Conservation (phyloP, 2,113 vertebrate genomes). For the Xerus inauris region DNA sequence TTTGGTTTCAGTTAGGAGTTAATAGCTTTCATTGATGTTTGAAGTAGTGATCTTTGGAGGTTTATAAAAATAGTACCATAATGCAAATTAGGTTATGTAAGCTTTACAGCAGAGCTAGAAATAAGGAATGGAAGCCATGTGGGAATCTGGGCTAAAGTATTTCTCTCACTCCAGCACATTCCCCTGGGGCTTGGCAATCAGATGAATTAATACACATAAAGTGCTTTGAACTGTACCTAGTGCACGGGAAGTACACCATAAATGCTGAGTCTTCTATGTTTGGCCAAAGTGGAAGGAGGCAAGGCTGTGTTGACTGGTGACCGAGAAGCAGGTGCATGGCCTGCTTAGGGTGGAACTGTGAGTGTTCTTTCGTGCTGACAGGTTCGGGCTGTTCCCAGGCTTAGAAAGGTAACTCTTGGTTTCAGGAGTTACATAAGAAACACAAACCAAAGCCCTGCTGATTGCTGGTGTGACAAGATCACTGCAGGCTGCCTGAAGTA, state of each 20-base stretch:
- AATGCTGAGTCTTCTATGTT: background rate
- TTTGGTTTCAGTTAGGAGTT: conserved; percentile 58
- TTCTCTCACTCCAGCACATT: conserved; percentile 32
- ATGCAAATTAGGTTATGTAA: conserved; percentile 75
- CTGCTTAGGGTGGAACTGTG: background rate
- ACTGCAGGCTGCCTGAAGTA: background rate
- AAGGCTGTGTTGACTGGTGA: background rate
- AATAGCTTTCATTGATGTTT: conserved; percentile 74
- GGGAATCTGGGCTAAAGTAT: conserved; percentile 49
- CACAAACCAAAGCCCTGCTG: background rate
- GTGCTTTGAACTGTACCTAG: background rate
- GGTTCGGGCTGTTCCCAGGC: background rate
- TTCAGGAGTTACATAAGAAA: background rate
- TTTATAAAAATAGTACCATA: conserved; percentile 62
- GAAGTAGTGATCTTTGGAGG: conserved; percentile 67
- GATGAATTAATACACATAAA: background rate
- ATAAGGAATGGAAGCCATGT: conserved; percentile 51
- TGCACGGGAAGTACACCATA: background rate
- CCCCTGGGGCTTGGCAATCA: background rate
- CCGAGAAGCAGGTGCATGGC: background rate
- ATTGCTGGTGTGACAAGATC: background rate
- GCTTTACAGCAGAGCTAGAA: conserved; percentile 66
- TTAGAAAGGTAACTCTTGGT: background rate
- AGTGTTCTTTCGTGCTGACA: background rate
- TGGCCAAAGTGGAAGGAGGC: background rate